Evolutionary conservation across 2,797 vertebrate genomes (phyloP), one percentile per base, ranked within the genome.

Genomic region (Anabas testudineus): DNA sequence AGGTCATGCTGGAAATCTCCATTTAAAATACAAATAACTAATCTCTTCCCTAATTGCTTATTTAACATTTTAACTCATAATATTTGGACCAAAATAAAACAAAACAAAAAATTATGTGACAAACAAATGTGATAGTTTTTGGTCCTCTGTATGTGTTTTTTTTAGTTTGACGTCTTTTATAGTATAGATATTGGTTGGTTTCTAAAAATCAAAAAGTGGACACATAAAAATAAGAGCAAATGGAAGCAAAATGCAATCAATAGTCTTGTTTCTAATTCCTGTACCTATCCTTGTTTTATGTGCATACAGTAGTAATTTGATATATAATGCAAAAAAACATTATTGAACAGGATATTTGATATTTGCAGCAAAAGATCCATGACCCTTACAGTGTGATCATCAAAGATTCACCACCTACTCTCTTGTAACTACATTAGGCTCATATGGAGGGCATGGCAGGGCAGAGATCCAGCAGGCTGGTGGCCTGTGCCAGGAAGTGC

Each of bases 401-500:
- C 80, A 69, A 67, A 81, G 52, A 79, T 73, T 49, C 52, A 47
- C 71, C 30, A 39, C 45, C 49, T 63, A 39, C 47, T 15, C 69
- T 74, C 78, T 81, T 64, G 78, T 77, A 67, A 55, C 36, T 59
- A 81, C 56, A 75, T 80, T 59, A 74, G 63, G 67, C 76, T 79
- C 74, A 80, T 66, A 67, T 51, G 61, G 71, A 80, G 88, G 83
- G 71, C 84, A 80, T 51, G 81, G 65, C 72, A 71, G 81, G 87
- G 90, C 86, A 85, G 55, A 10, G 68, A 81, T 88, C 84, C 88
- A 91, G 82, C 79, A 80, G 77, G 77, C 78, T 86, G 59, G 34
- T 57, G 84, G 81, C 74, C 73, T 71, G 81, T 87, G 88, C 90
- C 91, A 92, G 88, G 87, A 91, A 89, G 90, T 85, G 75, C 84